Base-by-base conservation (phyloP, 2,888 invertebrate genomes). In the Autographa gamma region DNA sequence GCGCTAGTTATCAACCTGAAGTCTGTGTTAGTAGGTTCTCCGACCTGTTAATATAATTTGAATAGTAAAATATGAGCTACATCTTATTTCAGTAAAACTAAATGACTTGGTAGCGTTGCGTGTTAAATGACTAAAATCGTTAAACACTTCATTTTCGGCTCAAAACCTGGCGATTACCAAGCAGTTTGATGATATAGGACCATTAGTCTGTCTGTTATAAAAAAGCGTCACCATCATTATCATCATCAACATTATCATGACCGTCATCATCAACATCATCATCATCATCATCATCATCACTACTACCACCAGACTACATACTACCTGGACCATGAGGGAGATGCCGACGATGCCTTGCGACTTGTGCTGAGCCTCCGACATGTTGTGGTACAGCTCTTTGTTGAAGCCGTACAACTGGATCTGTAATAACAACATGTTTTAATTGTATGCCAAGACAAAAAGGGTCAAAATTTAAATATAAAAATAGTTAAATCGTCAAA, bases 401-500 rank as follows among this genome's bases (percentile, higher is more conserved):
- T 99, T 99, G 96, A 98, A 99, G 2, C 99, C 99, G 86, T 99
- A 98, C 71, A 99, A 96, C 94, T 99, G 99, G 86, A 99, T 98
- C 99, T 99, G 96, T 61, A 95, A 62, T 82, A 66, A 80, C 64
- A 8, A 16, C 16, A 16, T 3, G 4, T 25, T 56, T 13, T 11
- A 25, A 25, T n/a, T 48, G n/a, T 16, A 4, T 48, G n/a, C n/a
- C 7, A 34, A 34, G 34, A 8, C 34, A 34, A 8, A 0, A 5
- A 8, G 34, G 6, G 1, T 2, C 1, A 25, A 25, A 3, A 25
- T 25, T 1, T 25, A 25, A 2, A 25, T 25, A 25, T 25, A 2
- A 25, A 25, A 25, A n/a, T n/a, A n/a, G n/a, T n/a, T n/a, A n/a
- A n/a, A n/a, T n/a, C n/a, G n/a, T n/a, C n/a, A n/a, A n/a, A n/a